Percentiles rank a stretch among this genome's conserved stretches.
Evolutionary conservation across 2,113 vertebrate species (phyloP).

Genomic region (Stomatorhinus ivindoensis): DNA sequence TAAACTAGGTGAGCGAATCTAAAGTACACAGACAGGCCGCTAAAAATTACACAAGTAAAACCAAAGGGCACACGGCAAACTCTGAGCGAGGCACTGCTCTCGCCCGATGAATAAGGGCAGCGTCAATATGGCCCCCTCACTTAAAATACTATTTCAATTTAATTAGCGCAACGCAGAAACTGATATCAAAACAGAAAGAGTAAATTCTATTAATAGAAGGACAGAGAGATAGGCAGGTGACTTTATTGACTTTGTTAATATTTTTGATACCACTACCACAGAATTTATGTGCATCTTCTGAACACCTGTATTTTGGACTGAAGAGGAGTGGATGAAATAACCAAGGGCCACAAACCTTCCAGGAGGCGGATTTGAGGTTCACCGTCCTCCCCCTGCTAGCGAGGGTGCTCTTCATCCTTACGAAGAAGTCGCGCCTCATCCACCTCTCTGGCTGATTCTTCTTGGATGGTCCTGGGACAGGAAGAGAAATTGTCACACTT

Average conservation of each 20-base stretch:
- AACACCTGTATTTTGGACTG: background rate
- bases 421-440: slow-evolving; percentile 60
- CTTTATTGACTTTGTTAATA: background rate
- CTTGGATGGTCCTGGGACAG: slow-evolving; percentile 52
- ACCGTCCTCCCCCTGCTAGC: slow-evolving; percentile 71
- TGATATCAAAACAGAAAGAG: background rate
- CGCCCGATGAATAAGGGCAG: background rate
- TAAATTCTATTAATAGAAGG: background rate
- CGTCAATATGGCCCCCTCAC: background rate
- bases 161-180: background rate
- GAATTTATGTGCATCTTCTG: background rate
- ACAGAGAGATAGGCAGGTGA: background rate
- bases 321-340: background rate
- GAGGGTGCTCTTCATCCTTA: slow-evolving; percentile 77
- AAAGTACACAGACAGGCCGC: background rate
- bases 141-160: background rate
- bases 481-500: background rate
- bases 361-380: slow-evolving; percentile 76
- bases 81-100: background rate
- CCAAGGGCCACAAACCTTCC: slow-evolving; percentile 59
- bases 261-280: background rate
- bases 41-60: background rate
- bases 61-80: background rate
- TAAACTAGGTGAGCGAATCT: background rate
- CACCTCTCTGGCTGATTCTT: slow-evolving; percentile 42